A percentile compares a stretch with the other conserved stretches of the same genome.
These are phyloP conservation scores for Rachycentron canadum DNA, from an alignment of 2,797 vertebrate species.

Conservation along the genomic window DNA sequence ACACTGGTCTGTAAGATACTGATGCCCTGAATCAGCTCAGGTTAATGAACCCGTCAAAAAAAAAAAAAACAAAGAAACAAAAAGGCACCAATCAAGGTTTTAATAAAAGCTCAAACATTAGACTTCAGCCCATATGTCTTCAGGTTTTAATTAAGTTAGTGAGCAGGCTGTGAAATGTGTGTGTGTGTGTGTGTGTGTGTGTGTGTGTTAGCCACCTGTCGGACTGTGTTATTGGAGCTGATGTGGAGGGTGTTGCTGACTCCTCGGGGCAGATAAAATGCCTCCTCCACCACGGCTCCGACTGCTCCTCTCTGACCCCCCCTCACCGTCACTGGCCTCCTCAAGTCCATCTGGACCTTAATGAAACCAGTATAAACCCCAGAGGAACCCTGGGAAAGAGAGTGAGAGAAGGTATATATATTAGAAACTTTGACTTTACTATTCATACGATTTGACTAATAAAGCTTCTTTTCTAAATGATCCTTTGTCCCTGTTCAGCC, in stretches of 20 bases:
- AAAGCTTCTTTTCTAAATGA: too few species aligned
- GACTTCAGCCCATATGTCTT: slow-evolving; percentile 33
- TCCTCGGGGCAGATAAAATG: slow-evolving; percentile 90
- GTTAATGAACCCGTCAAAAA: not conserved
- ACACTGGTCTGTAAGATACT: too few species aligned
- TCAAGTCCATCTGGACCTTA: slow-evolving; percentile 95
- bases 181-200: slow-evolving; percentile 40
- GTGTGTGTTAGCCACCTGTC: slow-evolving; percentile 79
- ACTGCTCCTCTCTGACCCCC: slow-evolving; percentile 64
- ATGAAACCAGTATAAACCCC: slow-evolving; percentile 97
- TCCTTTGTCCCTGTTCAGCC: too few species aligned
- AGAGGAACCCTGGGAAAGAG: slow-evolving; percentile 80
- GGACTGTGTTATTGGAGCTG: slow-evolving; percentile 94
- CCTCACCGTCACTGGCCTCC: slow-evolving; percentile 90
- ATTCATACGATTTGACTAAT: too few species aligned
- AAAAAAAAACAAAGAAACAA: too few species aligned
- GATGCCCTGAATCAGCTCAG: not conserved
- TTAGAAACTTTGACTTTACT: too few species aligned
- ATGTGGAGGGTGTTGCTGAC: slow-evolving; percentile 94
- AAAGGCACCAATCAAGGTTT: not conserved
- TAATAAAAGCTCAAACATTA: slow-evolving; percentile 8
- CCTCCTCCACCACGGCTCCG: slow-evolving; percentile 77
- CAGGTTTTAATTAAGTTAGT: slow-evolving; percentile 44
- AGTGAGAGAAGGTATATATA: not conserved
- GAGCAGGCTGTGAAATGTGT: slow-evolving; percentile 13